Conservation (phyloP, 2,113 vertebrate species). For the Propithecus coquereli region DNA sequence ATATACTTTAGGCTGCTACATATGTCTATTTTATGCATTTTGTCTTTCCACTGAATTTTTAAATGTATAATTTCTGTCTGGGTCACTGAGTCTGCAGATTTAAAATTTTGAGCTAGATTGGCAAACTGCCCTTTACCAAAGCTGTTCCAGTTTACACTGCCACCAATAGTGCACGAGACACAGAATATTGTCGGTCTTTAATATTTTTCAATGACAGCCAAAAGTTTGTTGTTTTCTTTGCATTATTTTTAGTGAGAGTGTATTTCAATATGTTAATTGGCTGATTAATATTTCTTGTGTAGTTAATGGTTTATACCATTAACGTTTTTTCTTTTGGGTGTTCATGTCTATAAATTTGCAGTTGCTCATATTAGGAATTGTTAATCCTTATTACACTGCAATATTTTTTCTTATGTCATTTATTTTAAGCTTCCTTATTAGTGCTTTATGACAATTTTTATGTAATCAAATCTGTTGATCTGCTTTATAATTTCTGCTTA, state of each 20-base stretch:
- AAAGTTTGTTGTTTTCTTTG: background rate
- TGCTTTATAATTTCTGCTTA: background rate
- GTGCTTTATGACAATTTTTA: background rate
- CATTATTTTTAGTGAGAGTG: background rate
- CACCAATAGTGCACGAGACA: background rate
- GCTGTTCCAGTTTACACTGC: background rate
- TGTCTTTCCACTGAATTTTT: background rate
- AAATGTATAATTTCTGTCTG: background rate
- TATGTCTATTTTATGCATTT: background rate
- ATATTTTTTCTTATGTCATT: background rate
- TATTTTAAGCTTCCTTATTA: background rate
- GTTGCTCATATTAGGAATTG: background rate
- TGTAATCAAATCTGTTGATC: conserved; percentile 4
- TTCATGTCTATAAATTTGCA: background rate
- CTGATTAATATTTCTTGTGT: background rate
- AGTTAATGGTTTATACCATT: background rate
- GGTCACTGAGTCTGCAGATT: background rate
- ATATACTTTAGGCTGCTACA: background rate
- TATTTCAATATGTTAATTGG: background rate
- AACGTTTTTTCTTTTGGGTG: background rate
- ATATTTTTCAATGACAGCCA: background rate
- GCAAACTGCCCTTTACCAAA: background rate
- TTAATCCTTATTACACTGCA: background rate
- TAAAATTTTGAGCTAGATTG: background rate
- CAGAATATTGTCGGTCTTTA: background rate